A percentile compares a stretch with the other conserved stretches of the same genome.
phyloP scores from a whole-genome alignment of 1,140 invertebrate species.

The Triops longicaudatus region DNA sequence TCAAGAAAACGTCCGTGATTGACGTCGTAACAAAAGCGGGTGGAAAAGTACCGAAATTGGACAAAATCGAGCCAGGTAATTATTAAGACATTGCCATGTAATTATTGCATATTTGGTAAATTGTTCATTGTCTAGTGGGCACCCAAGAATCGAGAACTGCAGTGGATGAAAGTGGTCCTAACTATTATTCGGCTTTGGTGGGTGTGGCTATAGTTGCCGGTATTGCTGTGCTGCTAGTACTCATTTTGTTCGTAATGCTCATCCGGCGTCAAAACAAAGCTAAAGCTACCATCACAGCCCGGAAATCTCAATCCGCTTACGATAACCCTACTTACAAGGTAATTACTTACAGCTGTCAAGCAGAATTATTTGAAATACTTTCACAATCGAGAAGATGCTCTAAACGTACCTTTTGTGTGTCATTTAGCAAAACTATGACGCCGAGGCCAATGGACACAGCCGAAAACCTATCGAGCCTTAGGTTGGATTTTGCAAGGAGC shows the following conservation, averaged over 20 bases:
- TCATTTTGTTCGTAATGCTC: slow-evolving; percentile 68
- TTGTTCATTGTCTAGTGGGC: neutral
- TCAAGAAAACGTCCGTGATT: slow-evolving; percentile 69
- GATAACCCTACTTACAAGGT: slow-evolving; percentile 92
- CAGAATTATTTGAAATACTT: too few relatives aligned
- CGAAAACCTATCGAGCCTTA: neutral
- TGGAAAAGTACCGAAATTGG: slow-evolving; percentile 42
- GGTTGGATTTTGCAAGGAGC: neutral
- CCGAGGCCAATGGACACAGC: neutral
- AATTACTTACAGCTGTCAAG: slow-evolving; percentile 25
- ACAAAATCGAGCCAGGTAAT: slow-evolving; percentile 23
- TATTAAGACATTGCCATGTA: neutral
- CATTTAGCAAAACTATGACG: neutral
- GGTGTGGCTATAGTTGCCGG: slow-evolving; percentile 78
- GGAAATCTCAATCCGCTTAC: slow-evolving; percentile 59
- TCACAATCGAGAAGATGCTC: neutral
- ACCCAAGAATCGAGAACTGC: slow-evolving; percentile 7
- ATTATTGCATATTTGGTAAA: neutral
- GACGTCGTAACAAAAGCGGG: slow-evolving; percentile 73
- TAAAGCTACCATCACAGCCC: slow-evolving; percentile 50
- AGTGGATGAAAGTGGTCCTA: slow-evolving; percentile 43
- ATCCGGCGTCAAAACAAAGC: slow-evolving; percentile 56
- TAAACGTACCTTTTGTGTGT: neutral
- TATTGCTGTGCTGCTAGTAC: slow-evolving; percentile 65
- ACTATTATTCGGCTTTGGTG: slow-evolving; percentile 78